Percentiles rank a stretch among this genome's conserved stretches.
phyloP scores from a whole-genome alignment of 2,113 vertebrate species.

The Malurus alboscapulatus region DNA sequence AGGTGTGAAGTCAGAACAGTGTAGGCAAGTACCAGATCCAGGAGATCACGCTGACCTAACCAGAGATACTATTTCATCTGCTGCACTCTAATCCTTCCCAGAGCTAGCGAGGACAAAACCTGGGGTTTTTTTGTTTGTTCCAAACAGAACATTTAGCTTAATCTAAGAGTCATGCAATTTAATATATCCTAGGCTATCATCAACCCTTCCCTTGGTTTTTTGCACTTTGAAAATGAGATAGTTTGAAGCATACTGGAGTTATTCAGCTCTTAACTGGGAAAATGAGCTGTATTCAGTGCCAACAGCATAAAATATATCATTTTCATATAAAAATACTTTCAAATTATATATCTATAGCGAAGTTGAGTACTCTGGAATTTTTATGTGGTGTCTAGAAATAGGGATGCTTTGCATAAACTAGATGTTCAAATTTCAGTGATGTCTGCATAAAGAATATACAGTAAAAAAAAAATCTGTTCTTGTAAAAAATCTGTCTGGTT shows the following conservation, averaged over 20 bases:
- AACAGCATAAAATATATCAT: slow-evolving; percentile 50
- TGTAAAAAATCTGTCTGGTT: background rate
- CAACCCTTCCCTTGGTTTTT: background rate
- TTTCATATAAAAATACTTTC: slow-evolving; percentile 69
- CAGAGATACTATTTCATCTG: background rate
- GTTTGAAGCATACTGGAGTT: background rate
- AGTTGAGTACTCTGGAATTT: slow-evolving; percentile 26
- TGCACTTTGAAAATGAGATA: background rate
- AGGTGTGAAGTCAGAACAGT: background rate
- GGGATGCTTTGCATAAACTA: slow-evolving; percentile 29
- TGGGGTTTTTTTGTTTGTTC: background rate
- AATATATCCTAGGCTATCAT: background rate
- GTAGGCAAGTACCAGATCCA: background rate
- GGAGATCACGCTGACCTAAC: background rate
- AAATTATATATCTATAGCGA: slow-evolving; percentile 60
- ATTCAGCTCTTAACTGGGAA: slow-evolving; percentile 30
- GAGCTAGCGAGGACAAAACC: background rate
- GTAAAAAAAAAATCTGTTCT: background rate
- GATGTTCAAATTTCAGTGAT: slow-evolving; percentile 36
- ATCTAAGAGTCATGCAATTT: background rate
- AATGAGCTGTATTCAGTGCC: slow-evolving; percentile 28
- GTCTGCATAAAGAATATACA: background rate
- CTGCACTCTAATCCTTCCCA: background rate
- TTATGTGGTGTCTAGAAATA: slow-evolving; percentile 31
- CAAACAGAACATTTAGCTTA: background rate